A percentile compares a stretch with the other conserved stretches of the same genome.
Conservation (phyloP, 1,140 invertebrate genomes). For the Neelides sp. region DNA sequence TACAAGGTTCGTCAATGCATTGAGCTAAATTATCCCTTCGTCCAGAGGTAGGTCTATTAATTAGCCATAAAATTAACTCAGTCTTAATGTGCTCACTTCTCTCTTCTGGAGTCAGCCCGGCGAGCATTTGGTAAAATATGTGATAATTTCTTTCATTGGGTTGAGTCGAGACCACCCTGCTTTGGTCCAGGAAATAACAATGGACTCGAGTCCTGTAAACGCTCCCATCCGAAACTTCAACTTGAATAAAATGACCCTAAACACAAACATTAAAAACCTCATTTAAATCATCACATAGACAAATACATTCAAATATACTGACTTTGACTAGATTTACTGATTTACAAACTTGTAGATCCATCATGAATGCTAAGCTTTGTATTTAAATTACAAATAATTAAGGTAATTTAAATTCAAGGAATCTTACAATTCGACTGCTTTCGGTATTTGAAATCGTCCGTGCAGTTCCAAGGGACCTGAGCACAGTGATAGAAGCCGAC, state of each 20-base stretch:
- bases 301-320: too few relatives aligned
- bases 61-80: too few relatives aligned
- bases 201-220: conserved; percentile 90
- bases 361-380: too few relatives aligned
- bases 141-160: conserved; percentile 88
- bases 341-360: too few relatives aligned
- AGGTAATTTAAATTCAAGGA: not conserved
- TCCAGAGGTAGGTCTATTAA: too few relatives aligned
- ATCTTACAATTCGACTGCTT: conserved; percentile 79
- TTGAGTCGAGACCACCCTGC: conserved; percentile 70
- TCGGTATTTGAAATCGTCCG: conserved; percentile 80
- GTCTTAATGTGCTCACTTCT: too few relatives aligned
- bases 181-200: conserved; percentile 88
- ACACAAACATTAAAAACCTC: conserved; percentile 1
- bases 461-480: conserved; percentile 77
- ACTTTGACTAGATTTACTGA: too few relatives aligned
- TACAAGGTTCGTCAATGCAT: too few relatives aligned
- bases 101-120: conserved; percentile 74
- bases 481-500: conserved; percentile 82
- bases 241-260: conserved; percentile 89
- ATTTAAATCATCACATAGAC: not conserved
- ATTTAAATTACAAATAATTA: not conserved
- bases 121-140: conserved; percentile 94
- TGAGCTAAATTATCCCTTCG: too few relatives aligned
- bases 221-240: conserved; percentile 89